Conservation (phyloP, 2,797 vertebrate species). For the Epinephelus coioides region DNA sequence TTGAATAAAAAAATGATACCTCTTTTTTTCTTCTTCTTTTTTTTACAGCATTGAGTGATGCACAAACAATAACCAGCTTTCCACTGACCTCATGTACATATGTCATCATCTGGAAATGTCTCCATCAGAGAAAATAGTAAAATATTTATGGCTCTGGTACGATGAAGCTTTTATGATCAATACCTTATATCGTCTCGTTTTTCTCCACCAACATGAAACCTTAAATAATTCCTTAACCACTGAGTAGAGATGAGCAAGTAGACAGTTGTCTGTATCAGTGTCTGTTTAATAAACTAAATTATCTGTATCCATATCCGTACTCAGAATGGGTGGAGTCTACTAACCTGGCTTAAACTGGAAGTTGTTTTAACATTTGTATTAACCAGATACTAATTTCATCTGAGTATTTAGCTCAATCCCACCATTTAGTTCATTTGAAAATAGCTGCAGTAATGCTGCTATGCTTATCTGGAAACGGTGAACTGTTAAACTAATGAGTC, state of each 20-base stretch:
- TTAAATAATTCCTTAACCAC: neutral
- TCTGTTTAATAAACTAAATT: too few species aligned
- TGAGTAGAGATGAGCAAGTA: too few species aligned
- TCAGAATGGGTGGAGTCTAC: too few species aligned
- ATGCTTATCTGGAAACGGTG: neutral
- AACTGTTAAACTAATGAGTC: neutral
- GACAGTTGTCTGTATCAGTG: too few species aligned
- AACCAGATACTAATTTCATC: too few species aligned
- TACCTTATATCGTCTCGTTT: neutral
- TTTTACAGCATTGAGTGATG: neutral
- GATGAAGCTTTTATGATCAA: neutral
- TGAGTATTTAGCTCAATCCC: too few species aligned
- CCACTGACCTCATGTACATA: neutral
- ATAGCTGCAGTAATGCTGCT: neutral
- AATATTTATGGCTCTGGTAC: neutral
- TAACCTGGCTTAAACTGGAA: too few species aligned
- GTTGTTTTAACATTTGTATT: too few species aligned
- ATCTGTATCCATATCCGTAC: too few species aligned
- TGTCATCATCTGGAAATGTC: neutral
- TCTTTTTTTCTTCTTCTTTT: neutral
- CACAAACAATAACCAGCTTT: neutral
- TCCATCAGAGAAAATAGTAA: constrained; percentile 7
- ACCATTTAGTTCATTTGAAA: neutral
- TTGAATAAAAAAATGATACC: constrained; percentile 32
- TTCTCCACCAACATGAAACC: neutral